Conservation (phyloP, 1,140 invertebrate species). For the Steinernema feltiae region DNA sequence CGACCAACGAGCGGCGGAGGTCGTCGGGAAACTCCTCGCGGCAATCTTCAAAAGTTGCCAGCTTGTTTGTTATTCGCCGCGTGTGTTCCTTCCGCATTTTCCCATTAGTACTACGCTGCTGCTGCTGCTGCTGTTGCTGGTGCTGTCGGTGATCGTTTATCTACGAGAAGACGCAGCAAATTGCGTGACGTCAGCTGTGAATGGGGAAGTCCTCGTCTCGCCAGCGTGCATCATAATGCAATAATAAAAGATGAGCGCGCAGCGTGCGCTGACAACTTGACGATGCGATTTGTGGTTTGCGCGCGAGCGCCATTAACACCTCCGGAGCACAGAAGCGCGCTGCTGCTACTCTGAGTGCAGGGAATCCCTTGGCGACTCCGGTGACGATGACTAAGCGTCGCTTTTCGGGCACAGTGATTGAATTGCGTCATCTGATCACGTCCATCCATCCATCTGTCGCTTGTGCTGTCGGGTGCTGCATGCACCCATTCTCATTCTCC, state of each 20-base stretch:
- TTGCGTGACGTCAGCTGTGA: neutral
- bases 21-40: neutral
- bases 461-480: neutral
- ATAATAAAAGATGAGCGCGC: no score
- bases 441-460: neutral
- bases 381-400: neutral
- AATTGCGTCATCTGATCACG: neutral
- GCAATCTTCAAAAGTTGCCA: neutral
- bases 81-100: no score
- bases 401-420: neutral
- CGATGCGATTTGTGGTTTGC: no score
- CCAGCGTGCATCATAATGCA: neutral
- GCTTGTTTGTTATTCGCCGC: neutral
- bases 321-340: neutral
- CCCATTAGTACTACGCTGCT: neutral
- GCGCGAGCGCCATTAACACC: no score
- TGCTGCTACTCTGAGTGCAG: neutral
- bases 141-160: neutral
- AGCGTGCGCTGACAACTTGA: no score
- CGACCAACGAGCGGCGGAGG: no score
- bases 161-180: neutral
- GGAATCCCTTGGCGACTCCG: neutral
- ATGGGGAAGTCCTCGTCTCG: neutral
- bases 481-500: neutral
- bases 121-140: neutral